Conservation (phyloP, 1,140 invertebrate genomes). For the Gonatopus flavifemur region DNA sequence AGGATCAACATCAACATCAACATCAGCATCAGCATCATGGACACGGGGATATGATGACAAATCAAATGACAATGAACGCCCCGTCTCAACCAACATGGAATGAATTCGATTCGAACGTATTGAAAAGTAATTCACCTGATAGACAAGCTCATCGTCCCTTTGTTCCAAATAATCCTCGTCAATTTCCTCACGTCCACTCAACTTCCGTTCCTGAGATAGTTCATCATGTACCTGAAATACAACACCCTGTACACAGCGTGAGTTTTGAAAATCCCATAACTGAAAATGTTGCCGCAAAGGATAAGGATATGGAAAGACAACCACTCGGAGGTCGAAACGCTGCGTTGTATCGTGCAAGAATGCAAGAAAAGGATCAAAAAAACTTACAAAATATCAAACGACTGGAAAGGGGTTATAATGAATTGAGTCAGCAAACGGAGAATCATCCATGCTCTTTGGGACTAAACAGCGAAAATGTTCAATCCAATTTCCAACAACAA, state of each 20-base stretch:
- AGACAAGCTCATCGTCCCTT: constrained; percentile 26
- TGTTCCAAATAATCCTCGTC: constrained; percentile 10
- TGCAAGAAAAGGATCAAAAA: background rate
- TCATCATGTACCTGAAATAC: too few relatives aligned
- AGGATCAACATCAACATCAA: constrained; percentile 13
- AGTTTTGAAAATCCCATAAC: too few relatives aligned
- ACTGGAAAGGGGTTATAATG: too few relatives aligned
- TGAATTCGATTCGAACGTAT: constrained; percentile 7
- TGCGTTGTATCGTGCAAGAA: background rate
- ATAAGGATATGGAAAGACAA: constrained; percentile 15
- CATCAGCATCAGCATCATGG: background rate
- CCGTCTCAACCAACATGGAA: background rate
- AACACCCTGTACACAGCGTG: too few relatives aligned
- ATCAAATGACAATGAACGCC: background rate
- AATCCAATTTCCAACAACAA: too few relatives aligned
- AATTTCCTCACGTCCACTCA: background rate
- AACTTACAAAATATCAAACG: too few relatives aligned
- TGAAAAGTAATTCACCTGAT: constrained; percentile 1
- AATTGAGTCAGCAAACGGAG: too few relatives aligned
- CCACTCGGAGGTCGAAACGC: constrained; percentile 23
- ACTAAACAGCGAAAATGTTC: too few relatives aligned
- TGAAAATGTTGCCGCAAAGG: background rate
- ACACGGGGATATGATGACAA: background rate
- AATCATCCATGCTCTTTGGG: too few relatives aligned
- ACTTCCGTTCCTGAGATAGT: too few relatives aligned